Conservation (phyloP, 2,113 vertebrate species). For the Chelonoidis abingdonii region DNA sequence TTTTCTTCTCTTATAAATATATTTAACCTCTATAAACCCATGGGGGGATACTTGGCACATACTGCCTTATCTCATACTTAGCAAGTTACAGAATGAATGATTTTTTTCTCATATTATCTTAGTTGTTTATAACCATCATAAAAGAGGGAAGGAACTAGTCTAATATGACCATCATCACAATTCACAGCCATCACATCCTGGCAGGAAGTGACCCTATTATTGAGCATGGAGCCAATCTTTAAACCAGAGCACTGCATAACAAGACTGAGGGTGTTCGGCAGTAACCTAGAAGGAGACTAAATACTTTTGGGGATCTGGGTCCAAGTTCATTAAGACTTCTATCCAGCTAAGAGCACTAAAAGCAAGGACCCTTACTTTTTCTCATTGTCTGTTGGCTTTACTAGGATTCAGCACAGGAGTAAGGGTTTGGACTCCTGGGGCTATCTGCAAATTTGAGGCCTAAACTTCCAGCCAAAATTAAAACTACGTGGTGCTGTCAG, state of each 20-base stretch:
- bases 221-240: too few relatives aligned
- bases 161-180: background rate
- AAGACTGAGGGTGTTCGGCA: background rate
- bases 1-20: background rate
- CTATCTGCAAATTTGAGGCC: background rate
- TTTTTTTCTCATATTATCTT: background rate
- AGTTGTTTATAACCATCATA: background rate
- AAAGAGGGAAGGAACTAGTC: background rate
- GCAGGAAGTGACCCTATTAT: background rate
- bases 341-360: too few relatives aligned
- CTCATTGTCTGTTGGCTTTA: background rate
- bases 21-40: background rate
- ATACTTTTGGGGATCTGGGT: too few relatives aligned
- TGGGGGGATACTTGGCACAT: background rate
- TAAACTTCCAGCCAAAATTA: background rate
- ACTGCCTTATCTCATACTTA: background rate
- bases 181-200: background rate
- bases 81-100: background rate
- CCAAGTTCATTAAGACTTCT: too few relatives aligned
- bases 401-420: background rate
- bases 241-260: background rate
- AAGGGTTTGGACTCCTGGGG: slow-evolving; percentile 12
- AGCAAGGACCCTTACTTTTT: too few relatives aligned
- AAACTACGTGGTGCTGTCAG: slow-evolving; percentile 9
- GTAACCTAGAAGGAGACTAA: too few relatives aligned